Conservation (phyloP, 2,888 invertebrate genomes). For the Cephus rjabovi region DNA sequence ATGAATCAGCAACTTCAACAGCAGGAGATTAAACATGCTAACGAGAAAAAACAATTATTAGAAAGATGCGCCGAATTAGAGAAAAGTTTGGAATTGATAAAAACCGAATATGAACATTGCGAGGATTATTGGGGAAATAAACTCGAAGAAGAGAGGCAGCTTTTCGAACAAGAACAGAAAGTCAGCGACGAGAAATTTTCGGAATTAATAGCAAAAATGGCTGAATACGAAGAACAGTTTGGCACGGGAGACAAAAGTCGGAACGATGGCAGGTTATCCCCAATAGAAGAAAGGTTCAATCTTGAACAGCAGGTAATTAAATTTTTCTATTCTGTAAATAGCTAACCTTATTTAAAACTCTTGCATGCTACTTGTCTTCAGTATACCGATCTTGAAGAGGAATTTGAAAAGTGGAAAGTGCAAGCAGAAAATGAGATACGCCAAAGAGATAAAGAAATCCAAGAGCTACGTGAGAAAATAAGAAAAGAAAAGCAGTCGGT, state of each 20-base stretch:
- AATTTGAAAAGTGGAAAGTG: slow-evolving; percentile 73
- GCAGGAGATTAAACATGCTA: slow-evolving; percentile 60
- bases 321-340: not conserved
- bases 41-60: slow-evolving; percentile 64
- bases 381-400: slow-evolving; percentile 78
- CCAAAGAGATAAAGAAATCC: slow-evolving; percentile 72
- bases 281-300: slow-evolving; percentile 81
- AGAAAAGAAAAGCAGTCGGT: slow-evolving; percentile 19
- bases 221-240: slow-evolving; percentile 85
- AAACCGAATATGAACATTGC: slow-evolving; percentile 83
- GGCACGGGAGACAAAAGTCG: slow-evolving; percentile 65
- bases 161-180: slow-evolving; percentile 81
- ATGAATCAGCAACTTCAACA: slow-evolving; percentile 42
- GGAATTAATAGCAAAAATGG: slow-evolving; percentile 79
- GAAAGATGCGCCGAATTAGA: slow-evolving; percentile 77
- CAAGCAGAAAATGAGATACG: slow-evolving; percentile 69
- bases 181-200: slow-evolving; percentile 81
- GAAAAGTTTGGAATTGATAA: slow-evolving; percentile 78
- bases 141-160: slow-evolving; percentile 80
- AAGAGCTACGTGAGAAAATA: slow-evolving; percentile 65
- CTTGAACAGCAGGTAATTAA: slow-evolving; percentile 72
- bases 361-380: slow-evolving; percentile 54
- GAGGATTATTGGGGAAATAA: slow-evolving; percentile 90
- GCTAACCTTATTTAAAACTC: not conserved
- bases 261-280: slow-evolving; percentile 72